Conservation (phyloP, 2,797 vertebrate species). For the Bradypodion pumilum region DNA sequence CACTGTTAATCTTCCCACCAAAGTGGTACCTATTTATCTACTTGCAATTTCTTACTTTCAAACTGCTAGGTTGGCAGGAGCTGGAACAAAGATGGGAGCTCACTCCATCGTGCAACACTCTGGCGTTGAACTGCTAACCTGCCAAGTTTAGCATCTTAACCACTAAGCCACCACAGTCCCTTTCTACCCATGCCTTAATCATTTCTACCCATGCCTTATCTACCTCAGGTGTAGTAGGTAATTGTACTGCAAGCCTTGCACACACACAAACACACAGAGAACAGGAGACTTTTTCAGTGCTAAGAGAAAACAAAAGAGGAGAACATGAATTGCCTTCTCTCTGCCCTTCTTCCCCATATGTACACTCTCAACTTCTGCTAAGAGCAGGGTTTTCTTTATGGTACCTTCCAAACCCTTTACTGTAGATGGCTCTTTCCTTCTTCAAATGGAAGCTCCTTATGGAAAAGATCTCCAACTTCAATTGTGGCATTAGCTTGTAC, state of each 20-base stretch:
- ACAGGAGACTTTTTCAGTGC: not conserved
- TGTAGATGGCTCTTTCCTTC: not conserved
- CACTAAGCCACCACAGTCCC: too few species aligned
- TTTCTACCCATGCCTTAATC: too few species aligned
- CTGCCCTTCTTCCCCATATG: not conserved
- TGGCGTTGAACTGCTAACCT: too few species aligned
- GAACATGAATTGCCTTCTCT: not conserved
- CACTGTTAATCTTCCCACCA: too few species aligned
- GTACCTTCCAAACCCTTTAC: conserved; percentile 13
- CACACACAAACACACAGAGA: not conserved
- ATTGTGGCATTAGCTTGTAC: not conserved
- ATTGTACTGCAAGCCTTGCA: not conserved
- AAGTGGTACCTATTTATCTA: too few species aligned
- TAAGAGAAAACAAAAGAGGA: not conserved
- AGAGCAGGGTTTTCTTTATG: rapidly evolving
- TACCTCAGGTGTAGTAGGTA: not conserved
- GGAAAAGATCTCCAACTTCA: not conserved
- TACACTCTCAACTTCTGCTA: not conserved
- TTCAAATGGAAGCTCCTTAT: not conserved
- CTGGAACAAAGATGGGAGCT: too few species aligned
- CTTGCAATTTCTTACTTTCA: too few species aligned
- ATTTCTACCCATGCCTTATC: not conserved
- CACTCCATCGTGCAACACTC: too few species aligned
- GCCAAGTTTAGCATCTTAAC: too few species aligned
- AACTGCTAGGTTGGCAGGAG: too few species aligned